Evolutionary conservation across 2,888 invertebrate genomes (phyloP).

Genomic region (Ennomos erosarius): DNA sequence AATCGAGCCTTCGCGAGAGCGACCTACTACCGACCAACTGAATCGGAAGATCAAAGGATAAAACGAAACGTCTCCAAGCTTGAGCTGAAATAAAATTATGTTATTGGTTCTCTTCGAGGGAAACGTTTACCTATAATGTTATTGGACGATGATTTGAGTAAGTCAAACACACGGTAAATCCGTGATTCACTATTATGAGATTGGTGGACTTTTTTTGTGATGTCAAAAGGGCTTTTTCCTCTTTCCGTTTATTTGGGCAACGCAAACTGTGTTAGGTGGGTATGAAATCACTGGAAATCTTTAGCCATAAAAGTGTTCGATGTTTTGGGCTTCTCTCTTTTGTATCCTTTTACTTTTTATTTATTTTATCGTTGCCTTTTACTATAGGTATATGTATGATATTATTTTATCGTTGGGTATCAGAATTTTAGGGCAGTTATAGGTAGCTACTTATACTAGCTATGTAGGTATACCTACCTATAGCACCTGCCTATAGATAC

Average conservation of each 20-base stretch:
- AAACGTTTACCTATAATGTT: constrained; percentile 47
- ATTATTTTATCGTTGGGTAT: too few relatives aligned
- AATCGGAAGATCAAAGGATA: constrained; percentile 67
- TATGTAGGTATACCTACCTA: too few relatives aligned
- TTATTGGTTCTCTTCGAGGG: constrained; percentile 48
- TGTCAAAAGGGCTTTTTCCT: constrained; percentile 28
- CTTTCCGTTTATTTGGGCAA: constrained; percentile 30
- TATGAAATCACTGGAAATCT: constrained; percentile 27
- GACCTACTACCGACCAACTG: constrained; percentile 54
- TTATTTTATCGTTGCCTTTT: not conserved
- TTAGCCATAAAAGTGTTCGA: constrained; percentile 31
- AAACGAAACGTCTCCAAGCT: constrained; percentile 61
- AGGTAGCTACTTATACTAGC: too few relatives aligned
- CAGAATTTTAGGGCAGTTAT: too few relatives aligned
- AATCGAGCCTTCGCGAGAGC: constrained; percentile 53
- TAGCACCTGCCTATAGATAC: too few relatives aligned
- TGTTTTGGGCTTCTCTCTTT: constrained; percentile 26
- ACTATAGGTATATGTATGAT: too few relatives aligned
- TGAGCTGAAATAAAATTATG: constrained; percentile 61
- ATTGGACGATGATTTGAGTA: constrained; percentile 43
- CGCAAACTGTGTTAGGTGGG: constrained; percentile 32
- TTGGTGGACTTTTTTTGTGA: constrained; percentile 34
- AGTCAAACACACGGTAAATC: constrained; percentile 39
- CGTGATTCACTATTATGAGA: constrained; percentile 38
- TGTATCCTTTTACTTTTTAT: constrained; percentile 1